Conservation (phyloP, 2,888 invertebrate genomes). For the Nomada lathburiana region DNA sequence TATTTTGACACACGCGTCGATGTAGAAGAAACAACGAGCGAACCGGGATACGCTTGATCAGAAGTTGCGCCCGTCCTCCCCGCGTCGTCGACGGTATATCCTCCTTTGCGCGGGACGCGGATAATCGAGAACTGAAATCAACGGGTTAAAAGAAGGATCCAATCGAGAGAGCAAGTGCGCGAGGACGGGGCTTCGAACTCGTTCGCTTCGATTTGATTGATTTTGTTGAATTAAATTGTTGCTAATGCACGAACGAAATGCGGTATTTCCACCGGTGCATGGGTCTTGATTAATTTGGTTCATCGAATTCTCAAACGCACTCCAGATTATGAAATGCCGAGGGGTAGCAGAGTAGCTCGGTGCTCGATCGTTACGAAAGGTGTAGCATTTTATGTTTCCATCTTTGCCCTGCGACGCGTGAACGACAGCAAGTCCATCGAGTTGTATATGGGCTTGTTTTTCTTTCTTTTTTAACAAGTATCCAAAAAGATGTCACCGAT, state of each 20-base stretch:
- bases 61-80: conserved; percentile 5
- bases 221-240: conserved; percentile 16
- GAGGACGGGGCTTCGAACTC: background rate
- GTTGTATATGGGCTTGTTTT: too few relatives aligned
- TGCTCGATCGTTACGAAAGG: background rate
- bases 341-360: background rate
- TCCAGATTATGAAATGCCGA: conserved; percentile 18
- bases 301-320: conserved; percentile 17
- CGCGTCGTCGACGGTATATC: too few relatives aligned
- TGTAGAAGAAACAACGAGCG: conserved; percentile 24
- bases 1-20: conserved; percentile 32
- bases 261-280: conserved; percentile 5
- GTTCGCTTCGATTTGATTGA: conserved; percentile 25
- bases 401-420: too few relatives aligned
- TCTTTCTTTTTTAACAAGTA: too few relatives aligned
- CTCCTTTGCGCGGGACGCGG: background rate
- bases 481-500: too few relatives aligned
- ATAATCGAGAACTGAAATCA: background rate
- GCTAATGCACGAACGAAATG: background rate
- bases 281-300: conserved; percentile 32
- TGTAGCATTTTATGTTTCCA: background rate
- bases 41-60: conserved; percentile 17
- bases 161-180: background rate
- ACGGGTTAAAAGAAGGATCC: conserved; percentile 5
- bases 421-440: too few relatives aligned